Evolutionary conservation across 1,140 invertebrate species (phyloP), one percentile per base, ranked within the genome.

Genomic region (Battus philenor): DNA sequence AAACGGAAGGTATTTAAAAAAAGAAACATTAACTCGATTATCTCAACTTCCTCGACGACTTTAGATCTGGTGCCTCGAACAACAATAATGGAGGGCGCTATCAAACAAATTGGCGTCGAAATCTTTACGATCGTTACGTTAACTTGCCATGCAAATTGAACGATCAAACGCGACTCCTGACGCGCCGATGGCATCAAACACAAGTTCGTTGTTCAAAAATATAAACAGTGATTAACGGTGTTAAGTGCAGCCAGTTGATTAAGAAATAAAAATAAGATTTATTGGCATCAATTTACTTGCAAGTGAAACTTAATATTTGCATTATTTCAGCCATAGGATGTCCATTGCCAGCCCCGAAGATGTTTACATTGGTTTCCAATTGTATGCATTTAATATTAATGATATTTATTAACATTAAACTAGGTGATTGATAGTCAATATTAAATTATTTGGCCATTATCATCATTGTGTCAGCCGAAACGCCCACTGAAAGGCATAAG

Each of bases 171-270:
- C 27, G 38, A 13, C 13, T 41, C 11, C 20, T 15, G 22, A 39
- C 16, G 32, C 34, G 13, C 7, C 18, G 8, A 41, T 4, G 26
- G 12, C 26, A 29, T 17, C 38, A 41, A 41, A 41, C 38, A 29
- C 12, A 36, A 9, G n/a, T 41, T 31, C 32, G 43, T 46, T 45
- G 43, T 44, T 38, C 39, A 56, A 54, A 52, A 50, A 53, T 17
- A 44, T 48, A 58, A 60, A 60, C 44, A 61, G 59, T 65, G 54
- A 74, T 71, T 71, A 71, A 60, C 51, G 13, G 36, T 54, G 63
- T 69, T 57, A 62, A 63, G 43, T 50, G 56, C 54, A 30, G 44
- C 39, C 47, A 49, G 48, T 60, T 54, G 60, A 73, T 70, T 70
- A 65, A 69, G n/a, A n/a, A n/a, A n/a, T n/a, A n/a, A n/a, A n/a